Percentiles rank a stretch among this genome's conserved stretches.
These are phyloP conservation scores for Coluber constrictor DNA, from an alignment of 2,797 vertebrate species.

Conservation along the genomic window DNA sequence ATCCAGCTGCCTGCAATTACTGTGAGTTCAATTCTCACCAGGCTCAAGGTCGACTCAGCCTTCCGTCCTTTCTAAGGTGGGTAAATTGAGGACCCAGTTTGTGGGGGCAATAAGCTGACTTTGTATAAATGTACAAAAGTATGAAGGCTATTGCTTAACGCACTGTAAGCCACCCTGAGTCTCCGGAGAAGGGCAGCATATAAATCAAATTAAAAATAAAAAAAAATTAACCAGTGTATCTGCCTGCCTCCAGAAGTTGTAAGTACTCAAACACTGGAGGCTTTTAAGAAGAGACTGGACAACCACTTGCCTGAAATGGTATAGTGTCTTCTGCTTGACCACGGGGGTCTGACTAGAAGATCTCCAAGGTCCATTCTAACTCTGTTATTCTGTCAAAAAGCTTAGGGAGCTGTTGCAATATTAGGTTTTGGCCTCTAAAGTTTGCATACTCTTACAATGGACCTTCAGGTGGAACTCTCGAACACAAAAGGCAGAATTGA, in stretches of 20 bases:
- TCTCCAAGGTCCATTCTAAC: background rate
- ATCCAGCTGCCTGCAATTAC: no score
- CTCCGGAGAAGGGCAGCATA: no score
- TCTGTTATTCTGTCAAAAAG: background rate
- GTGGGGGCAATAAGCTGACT: no score
- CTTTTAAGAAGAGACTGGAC: background rate
- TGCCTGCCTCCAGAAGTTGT: background rate
- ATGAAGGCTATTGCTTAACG: no score
- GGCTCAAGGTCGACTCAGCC: no score
- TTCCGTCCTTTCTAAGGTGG: no score
- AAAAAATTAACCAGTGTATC: background rate
- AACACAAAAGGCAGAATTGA: background rate
- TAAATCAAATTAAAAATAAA: no score
- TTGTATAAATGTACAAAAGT: no score
- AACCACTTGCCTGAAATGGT: background rate
- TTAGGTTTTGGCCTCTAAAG: background rate
- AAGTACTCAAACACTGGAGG: fast-evolving
- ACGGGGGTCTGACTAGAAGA: background rate
- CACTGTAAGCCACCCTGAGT: no score
- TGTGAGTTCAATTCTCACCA: no score
- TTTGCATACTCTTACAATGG: background rate
- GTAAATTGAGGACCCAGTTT: no score
- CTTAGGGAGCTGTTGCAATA: background rate
- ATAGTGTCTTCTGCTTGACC: background rate
- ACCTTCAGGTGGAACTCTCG: background rate